A percentile compares a stretch with the other conserved stretches of the same genome.
phyloP scores from a whole-genome alignment of 2,888 invertebrate genomes.

The Ophonus ardosiacus region DNA sequence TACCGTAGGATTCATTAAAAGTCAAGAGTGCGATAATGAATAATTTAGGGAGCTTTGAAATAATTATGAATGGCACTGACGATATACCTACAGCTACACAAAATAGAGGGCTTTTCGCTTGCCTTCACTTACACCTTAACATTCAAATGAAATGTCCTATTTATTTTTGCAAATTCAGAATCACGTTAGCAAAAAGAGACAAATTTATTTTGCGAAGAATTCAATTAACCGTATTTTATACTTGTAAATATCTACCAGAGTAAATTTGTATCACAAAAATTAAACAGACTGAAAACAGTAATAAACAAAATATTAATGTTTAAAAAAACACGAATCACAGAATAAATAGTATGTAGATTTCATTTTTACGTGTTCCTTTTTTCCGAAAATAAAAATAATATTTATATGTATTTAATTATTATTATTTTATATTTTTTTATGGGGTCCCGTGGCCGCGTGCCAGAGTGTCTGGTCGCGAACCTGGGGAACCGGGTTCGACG shows the following conservation, averaged over 20 bases:
- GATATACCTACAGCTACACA: conserved; percentile 22
- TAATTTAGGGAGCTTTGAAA: conserved; percentile 47
- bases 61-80: conserved; percentile 43
- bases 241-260: not conserved
- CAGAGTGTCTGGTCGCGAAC: too few species aligned
- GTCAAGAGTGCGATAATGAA: conserved; percentile 48
- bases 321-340: too few species aligned
- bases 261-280: too few species aligned
- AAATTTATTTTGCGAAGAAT: not conserved
- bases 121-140: not conserved
- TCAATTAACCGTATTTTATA: not conserved
- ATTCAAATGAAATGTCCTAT: not conserved
- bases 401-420: too few species aligned
- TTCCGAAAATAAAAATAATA: too few species aligned
- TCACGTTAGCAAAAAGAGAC: not conserved
- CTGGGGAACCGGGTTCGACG: too few species aligned
- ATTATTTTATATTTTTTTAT: too few species aligned
- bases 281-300: too few species aligned
- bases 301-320: too few species aligned
- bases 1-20: conserved; percentile 18
- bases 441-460: too few species aligned
- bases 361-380: too few species aligned
- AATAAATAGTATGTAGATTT: too few species aligned
- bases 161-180: not conserved
- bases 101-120: not conserved